Conservation (phyloP, 2,113 vertebrate species). For the Tor tambroides region DNA sequence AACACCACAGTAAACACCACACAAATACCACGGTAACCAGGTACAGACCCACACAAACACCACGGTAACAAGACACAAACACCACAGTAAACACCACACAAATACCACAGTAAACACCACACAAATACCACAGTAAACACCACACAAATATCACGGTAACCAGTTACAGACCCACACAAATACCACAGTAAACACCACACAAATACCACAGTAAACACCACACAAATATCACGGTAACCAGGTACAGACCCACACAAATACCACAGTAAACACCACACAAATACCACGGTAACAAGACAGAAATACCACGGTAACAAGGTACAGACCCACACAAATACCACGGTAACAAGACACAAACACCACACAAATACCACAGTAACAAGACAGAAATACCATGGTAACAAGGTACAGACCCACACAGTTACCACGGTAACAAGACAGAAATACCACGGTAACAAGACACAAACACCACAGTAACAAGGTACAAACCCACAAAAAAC, state of each 20-base stretch:
- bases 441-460: neutral
- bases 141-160: conserved; percentile 79
- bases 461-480: neutral
- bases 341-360: conserved; percentile 46
- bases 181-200: no score
- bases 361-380: neutral
- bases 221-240: neutral
- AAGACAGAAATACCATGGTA: no score
- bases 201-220: neutral
- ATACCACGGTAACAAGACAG: neutral
- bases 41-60: no score
- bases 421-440: neutral
- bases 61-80: no score
- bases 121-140: conserved; percentile 51
- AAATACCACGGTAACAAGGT: conserved; percentile 1
- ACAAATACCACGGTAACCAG: no score
- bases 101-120: no score
- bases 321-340: neutral
- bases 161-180: conserved; percentile 34
- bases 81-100: no score
- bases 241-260: neutral
- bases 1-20: no score
- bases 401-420: no score
- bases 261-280: neutral
- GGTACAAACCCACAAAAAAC: no score